Percentiles rank a stretch among this genome's conserved stretches.
Evolutionary conservation across 2,797 vertebrate species (phyloP).

Genomic region (Hyperoplus immaculatus): DNA sequence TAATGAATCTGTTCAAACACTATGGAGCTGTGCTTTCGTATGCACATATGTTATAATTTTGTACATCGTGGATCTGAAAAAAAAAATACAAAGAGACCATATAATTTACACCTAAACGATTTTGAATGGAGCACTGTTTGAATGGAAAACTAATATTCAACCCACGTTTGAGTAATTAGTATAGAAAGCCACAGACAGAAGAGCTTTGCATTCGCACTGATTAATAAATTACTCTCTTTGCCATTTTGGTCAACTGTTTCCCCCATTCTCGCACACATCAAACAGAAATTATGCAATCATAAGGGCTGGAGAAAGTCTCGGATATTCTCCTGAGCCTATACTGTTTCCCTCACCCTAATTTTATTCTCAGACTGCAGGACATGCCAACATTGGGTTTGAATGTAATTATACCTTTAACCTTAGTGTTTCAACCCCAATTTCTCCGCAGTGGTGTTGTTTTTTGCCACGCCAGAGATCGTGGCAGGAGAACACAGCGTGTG

Average conservation of each 20-base stretch:
- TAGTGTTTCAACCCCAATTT: constrained; percentile 76
- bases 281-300: constrained; percentile 65
- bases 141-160: constrained; percentile 18
- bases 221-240: constrained; percentile 60
- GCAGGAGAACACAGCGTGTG: constrained; percentile 47
- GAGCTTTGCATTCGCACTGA: constrained; percentile 47
- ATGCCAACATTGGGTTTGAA: constrained; percentile 75
- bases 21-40: not conserved
- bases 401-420: constrained; percentile 83
- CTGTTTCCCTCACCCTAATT: constrained; percentile 59
- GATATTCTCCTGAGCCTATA: constrained; percentile 47
- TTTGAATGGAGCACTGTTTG: not conserved
- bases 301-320: constrained; percentile 48
- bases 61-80: not conserved
- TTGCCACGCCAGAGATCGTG: constrained; percentile 47
- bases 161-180: constrained; percentile 17
- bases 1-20: not conserved
- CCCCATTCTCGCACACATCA: constrained; percentile 59
- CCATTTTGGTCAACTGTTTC: constrained; percentile 62
- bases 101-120: constrained; percentile 5
- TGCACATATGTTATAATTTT: not conserved
- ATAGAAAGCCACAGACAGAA: constrained; percentile 15
- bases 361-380: constrained; percentile 68
- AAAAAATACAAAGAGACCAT: not conserved
- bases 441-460: constrained; percentile 70